Conservation (phyloP, 2,888 invertebrate genomes). For the Synergus japonicus region DNA sequence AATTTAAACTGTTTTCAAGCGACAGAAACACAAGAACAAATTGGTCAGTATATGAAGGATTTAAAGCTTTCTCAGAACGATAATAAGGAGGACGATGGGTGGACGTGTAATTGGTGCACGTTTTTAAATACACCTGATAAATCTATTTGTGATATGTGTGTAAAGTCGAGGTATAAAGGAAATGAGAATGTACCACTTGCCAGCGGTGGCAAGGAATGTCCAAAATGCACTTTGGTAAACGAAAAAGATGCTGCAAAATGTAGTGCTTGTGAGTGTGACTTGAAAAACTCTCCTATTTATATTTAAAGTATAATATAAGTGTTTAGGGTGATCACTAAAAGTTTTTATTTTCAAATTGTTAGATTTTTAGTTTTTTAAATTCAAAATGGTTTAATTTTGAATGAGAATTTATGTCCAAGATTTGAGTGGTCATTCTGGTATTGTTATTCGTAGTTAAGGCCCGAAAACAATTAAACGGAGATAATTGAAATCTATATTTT, state of each 20-base stretch:
- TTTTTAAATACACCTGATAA: constrained; percentile 80
- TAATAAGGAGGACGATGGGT: constrained; percentile 67
- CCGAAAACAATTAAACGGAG: background rate
- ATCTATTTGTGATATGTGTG: constrained; percentile 87
- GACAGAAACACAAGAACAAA: constrained; percentile 42
- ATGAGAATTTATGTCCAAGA: too few relatives aligned
- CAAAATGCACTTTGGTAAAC: constrained; percentile 87
- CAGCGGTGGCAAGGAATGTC: constrained; percentile 87
- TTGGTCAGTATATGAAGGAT: constrained; percentile 36
- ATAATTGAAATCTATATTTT: background rate
- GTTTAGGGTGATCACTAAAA: background rate
- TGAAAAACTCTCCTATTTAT: constrained; percentile 88
- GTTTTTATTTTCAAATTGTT: too few relatives aligned
- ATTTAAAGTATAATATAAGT: constrained; percentile 76
- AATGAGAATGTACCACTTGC: constrained; percentile 83
- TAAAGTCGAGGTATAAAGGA: constrained; percentile 81
- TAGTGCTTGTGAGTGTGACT: constrained; percentile 84
- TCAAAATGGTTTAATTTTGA: too few relatives aligned
- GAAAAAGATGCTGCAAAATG: constrained; percentile 82
- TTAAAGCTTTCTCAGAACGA: constrained; percentile 20
- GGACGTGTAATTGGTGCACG: constrained; percentile 87
- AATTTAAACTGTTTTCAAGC: constrained; percentile 58
- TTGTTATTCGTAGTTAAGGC: background rate
- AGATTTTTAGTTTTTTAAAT: too few relatives aligned
- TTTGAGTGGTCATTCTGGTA: background rate